Evolutionary conservation across 2,113 vertebrate species (phyloP), one percentile per base, ranked within the genome.

Genomic region (Pan paniscus): DNA sequence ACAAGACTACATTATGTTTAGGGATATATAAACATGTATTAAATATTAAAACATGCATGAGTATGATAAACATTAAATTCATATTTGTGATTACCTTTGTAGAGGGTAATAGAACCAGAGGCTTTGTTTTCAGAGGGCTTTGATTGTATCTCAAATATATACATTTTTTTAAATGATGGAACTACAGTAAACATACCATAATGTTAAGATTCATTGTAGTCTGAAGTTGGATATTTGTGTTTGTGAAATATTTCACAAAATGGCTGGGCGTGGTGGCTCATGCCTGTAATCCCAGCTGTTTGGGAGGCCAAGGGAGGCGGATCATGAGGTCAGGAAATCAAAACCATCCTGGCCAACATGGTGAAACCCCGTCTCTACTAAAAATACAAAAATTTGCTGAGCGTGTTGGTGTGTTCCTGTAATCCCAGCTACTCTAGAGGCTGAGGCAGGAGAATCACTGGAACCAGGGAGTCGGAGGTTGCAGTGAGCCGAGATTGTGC

Each of bases 21-120:
- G 78, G 16, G 25, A 89, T 86, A 50, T 43, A 14, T 17, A 61
- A 59, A 52, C 35, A 81, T 59, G 35, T 50, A 72, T 67, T 96
- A 81, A 78, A 59, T 73, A 83, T 85, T 92, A 86, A 94, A 75
- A 72, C 18, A 86, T 94, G 32, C 25, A 50, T 90, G 40, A 32
- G 18, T 80, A 87, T 89, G 25, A 89, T 75, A 88, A 94, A 64
- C 40, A 84, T 64, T 43, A 78, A 40, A 94, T 72, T 89, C 17
- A 18, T 46, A 5, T 90, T 91, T 93, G 64, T 88, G 52, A 88
- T 89, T 89, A 89, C 16, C 30, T 70, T 73, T 5, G 40, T 40
- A 93, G 27, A 93, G 23, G 27, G 13, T 80, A 83, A 90, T 17
- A 92, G 52, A 92, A 78, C 68, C 40, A 89, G 13, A 91, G 5